A percentile compares a stretch with the other conserved stretches of the same genome.
Conservation (phyloP, 1,140 invertebrate species). For the Atta cephalotes region DNA sequence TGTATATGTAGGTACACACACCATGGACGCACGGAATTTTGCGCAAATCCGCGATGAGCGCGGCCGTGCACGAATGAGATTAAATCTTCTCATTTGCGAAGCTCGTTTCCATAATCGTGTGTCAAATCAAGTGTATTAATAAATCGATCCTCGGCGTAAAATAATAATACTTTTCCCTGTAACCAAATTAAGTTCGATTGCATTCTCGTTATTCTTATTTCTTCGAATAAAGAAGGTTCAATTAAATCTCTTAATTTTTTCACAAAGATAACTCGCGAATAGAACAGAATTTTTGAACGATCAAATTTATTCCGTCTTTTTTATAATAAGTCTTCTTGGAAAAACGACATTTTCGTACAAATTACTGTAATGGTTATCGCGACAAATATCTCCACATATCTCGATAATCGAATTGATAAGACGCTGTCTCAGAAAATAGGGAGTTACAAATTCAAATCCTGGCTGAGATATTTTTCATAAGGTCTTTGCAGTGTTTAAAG, state of each 20-base stretch:
- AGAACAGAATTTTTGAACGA: background rate
- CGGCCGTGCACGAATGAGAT: background rate
- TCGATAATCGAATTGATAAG: too few relatives aligned
- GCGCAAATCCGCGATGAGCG: constrained; percentile 4
- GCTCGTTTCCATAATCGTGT: constrained; percentile 8
- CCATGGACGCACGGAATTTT: background rate
- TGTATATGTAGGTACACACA: background rate
- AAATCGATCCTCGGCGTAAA: background rate
- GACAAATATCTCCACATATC: too few relatives aligned
- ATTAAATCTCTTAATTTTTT: background rate
- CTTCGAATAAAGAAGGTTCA: background rate
- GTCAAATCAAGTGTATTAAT: background rate
- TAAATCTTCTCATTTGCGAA: background rate
- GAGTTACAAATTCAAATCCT: too few relatives aligned
- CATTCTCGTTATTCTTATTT: background rate
- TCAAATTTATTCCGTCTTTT: background rate
- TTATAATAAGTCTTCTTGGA: too few relatives aligned
- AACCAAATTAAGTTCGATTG: background rate
- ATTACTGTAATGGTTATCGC: too few relatives aligned
- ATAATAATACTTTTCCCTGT: background rate
- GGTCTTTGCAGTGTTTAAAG: too few relatives aligned
- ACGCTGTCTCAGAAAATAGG: too few relatives aligned
- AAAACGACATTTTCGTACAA: too few relatives aligned
- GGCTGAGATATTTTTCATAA: too few relatives aligned
- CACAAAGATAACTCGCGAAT: too few relatives aligned